Evolutionary conservation across 2,113 vertebrate species (phyloP), one percentile per base, ranked within the genome.

Genomic region (Takifugu flavidus): DNA sequence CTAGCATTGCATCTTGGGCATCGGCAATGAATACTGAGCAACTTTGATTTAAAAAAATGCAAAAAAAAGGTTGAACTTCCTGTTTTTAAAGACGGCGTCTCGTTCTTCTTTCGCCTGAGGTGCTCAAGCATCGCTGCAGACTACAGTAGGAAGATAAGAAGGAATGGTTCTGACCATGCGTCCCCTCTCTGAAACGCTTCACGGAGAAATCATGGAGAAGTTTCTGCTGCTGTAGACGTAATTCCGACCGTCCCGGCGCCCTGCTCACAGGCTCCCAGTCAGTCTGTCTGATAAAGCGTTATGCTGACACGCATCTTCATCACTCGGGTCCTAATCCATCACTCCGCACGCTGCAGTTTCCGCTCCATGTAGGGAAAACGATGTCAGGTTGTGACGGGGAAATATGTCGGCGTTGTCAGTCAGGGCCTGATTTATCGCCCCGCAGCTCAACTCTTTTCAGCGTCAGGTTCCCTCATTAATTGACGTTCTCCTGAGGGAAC

Each of bases 271-370:
- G 45, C 56, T 57, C 66, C 50, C 76, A 59, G 78, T 80, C 63
- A 65, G 34, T 67, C 44, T 49, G 63, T 72, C 60, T 3, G n/a
- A 51, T 71, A 62, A 75, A 72, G 58, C 46, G 60, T 77, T 76
- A 64, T 15, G 20, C 71, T 80, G 81, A 77, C 74, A 82, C 78
- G 78, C 79, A 47, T 70, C 71, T 78, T 72, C 71, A 77, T 84
- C 84, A 82, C 68, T 65, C 62, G 34, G 51, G 50, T 75, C 58
- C 26, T 43, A 55, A 82, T 85, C 77, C 67, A 81, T 85, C 77
- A 85, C 28, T 59, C 4, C 8, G 44, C 70, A 65, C 55, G 56
- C 62, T 69, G 13, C 45, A 5, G 6, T 15, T n/a, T 47, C 45
- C 5, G 45, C n/a, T n/a, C 15, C 45, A 47, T 12, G 77, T 62